phyloP scores from a whole-genome alignment of 2,113 vertebrate species.

The Elachura formosa region DNA sequence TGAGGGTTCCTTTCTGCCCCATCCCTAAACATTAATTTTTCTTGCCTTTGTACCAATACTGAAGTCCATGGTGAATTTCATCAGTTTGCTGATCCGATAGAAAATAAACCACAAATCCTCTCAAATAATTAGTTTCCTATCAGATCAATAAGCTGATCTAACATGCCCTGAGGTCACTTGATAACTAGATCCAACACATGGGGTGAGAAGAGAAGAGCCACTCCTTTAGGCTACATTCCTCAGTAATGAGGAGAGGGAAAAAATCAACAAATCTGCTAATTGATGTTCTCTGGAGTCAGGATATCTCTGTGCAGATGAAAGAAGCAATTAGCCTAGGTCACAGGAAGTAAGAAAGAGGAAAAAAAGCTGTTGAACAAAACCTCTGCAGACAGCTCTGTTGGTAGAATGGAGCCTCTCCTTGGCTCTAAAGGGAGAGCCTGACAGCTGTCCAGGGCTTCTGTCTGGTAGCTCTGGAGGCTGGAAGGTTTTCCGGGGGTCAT shows the following conservation, averaged over 20 bases:
- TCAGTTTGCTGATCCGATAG: neutral
- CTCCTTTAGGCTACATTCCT: neutral
- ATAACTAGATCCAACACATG: neutral
- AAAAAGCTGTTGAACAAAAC: neutral
- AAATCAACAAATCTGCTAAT: neutral
- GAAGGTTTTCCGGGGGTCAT: neutral
- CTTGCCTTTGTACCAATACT: neutral
- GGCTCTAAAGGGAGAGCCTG: neutral
- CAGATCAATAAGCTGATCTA: neutral
- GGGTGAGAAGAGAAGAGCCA: neutral
- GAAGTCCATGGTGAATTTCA: neutral
- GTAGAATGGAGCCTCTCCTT: neutral
- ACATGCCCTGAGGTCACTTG: neutral
- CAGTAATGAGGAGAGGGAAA: neutral
- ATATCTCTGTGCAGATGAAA: neutral
- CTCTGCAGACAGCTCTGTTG: neutral
- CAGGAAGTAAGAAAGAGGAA: neutral
- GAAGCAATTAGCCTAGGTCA: slow-evolving; percentile 15
- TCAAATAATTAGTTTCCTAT: neutral
- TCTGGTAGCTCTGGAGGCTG: neutral
- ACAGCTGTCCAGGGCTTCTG: neutral
- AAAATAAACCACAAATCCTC: neutral
- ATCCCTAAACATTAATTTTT: neutral
- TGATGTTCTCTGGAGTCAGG: neutral
- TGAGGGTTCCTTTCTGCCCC: neutral